Percentiles rank a stretch among this genome's conserved stretches.
These are phyloP conservation scores for Tribolium castaneum DNA, from an alignment of 1,140 invertebrate species.

Conservation along the genomic window DNA sequence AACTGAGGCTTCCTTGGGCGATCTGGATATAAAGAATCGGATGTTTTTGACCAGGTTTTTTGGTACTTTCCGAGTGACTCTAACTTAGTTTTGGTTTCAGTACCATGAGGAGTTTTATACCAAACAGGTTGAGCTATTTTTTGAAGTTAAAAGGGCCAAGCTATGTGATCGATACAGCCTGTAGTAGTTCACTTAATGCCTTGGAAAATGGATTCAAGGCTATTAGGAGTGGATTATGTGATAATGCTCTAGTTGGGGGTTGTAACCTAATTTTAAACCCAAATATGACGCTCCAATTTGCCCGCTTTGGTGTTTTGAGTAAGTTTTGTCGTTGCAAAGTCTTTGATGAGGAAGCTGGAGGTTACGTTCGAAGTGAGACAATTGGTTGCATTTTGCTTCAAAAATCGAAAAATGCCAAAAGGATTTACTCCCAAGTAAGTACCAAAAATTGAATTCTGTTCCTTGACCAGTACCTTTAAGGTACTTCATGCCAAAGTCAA, in stretches of 20 bases:
- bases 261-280: conserved; percentile 87
- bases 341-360: conserved; percentile 86
- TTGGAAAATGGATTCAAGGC: conserved; percentile 84
- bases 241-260: conserved; percentile 89
- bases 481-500: conserved; percentile 75
- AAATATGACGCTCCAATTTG: conserved; percentile 85
- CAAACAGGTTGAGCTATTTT: conserved; percentile 87
- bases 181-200: conserved; percentile 89
- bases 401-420: conserved; percentile 79
- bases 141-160: conserved; percentile 81
- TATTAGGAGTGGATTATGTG: conserved; percentile 82
- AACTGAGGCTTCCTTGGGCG: background rate
- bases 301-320: conserved; percentile 86
- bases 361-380: conserved; percentile 81
- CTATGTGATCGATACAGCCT: conserved; percentile 88
- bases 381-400: conserved; percentile 85
- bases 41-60: too few relatives aligned
- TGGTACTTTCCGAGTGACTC: background rate
- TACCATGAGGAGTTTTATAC: conserved; percentile 71
- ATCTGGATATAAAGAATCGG: too few relatives aligned
- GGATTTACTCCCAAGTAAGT: conserved; percentile 72
- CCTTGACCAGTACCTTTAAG: conserved; percentile 34
- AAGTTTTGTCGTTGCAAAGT: conserved; percentile 87
- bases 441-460: too few relatives aligned
- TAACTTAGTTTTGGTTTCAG: background rate